Evolutionary conservation across 1,140 invertebrate genomes (phyloP).

Genomic region (Ceratitis capitata): DNA sequence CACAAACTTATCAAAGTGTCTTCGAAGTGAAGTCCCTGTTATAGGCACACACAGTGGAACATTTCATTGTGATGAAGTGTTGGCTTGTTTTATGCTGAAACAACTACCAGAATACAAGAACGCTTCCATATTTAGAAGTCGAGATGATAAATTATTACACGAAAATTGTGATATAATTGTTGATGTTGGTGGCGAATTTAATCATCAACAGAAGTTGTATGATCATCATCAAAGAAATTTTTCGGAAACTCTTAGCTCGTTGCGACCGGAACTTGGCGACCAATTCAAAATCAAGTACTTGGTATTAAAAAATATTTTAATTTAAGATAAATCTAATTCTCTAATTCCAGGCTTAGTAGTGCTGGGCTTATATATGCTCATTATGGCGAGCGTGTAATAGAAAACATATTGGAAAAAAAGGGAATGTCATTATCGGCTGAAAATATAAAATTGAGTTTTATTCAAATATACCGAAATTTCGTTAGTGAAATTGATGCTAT

Average conservation of each 20-base stretch:
- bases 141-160: constrained; percentile 72
- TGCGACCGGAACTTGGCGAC: constrained; percentile 68
- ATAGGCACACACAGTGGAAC: constrained; percentile 83
- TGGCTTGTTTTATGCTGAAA: constrained; percentile 93
- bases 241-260: constrained; percentile 68
- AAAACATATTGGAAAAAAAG: constrained; percentile 66
- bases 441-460: constrained; percentile 74
- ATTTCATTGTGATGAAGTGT: constrained; percentile 96
- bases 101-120: constrained; percentile 81
- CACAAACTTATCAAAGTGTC: background rate
- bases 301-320: background rate
- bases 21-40: background rate
- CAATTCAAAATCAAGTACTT: constrained; percentile 68
- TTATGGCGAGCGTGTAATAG: constrained; percentile 87
- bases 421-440: constrained; percentile 65
- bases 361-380: constrained; percentile 94
- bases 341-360: constrained; percentile 83
- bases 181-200: constrained; percentile 93
- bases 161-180: constrained; percentile 92
- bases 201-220: constrained; percentile 80
- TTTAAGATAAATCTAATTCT: background rate
- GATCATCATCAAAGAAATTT: constrained; percentile 95
- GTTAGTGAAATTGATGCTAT: constrained; percentile 96
- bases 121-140: constrained; percentile 82
- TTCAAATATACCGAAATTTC: constrained; percentile 88